Evolutionary conservation across 2,888 invertebrate species (phyloP), one percentile per base, ranked within the genome.

Genomic region (Periphyllus acericola): DNA sequence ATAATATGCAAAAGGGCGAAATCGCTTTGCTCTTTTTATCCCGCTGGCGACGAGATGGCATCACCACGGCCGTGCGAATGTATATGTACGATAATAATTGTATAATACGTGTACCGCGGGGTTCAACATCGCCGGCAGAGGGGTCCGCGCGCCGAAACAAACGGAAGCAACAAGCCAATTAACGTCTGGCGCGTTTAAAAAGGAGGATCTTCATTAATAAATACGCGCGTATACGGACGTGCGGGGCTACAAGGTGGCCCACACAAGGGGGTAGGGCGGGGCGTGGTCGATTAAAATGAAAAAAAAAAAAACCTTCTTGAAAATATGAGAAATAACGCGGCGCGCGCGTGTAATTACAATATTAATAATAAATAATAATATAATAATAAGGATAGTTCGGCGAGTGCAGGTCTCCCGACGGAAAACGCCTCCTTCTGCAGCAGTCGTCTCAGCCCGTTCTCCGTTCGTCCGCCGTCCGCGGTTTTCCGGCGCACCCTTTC

Each of bases 101-200:
- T n/a, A n/a, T n/a, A n/a, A 60, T 6, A 0, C 25, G 36, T 6
- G 25, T 60, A 19, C 19, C 60, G 21, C 55, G 19, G 19, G 55
- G 3, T 55, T 9, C 40, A 3, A 46, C 19, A 32, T 21, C 1
- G 14, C 29, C 36, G 40, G 34, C 32, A n/a, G 78, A 72, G 78
- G 78, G 79, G 79, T 71, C 71, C 14, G 78, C 32, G n/a, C 72
- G 72, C 60, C 2, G 80, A 87, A 66, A 87, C 87, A 75, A 81
- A 81, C 87, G 87, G 87, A 87, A 87, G 87, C 87, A 87, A 87
- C 87, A 87, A 81, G 87, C 87, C 87, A 81, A 87, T 87, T 87
- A 87, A 87, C 87, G 81, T 87, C 74, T 72, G 74, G 46, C 72
- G 46, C 79, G 87, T 74, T 86, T 87, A 75, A 87, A 86, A 87